Conservation (phyloP, 2,888 invertebrate genomes). For the Dynastes hyllus region DNA sequence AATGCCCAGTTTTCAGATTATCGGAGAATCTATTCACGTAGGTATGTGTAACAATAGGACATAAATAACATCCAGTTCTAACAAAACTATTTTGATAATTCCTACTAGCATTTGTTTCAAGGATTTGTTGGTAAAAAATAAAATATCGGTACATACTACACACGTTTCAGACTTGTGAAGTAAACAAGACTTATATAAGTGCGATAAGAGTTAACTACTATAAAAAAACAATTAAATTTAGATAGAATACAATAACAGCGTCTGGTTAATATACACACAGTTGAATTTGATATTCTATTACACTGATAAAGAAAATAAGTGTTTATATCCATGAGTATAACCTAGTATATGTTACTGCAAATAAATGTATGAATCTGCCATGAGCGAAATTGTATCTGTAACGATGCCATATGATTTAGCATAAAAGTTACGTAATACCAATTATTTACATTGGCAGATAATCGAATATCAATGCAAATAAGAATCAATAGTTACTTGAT, state of each 20-base stretch:
- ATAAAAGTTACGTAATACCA: not conserved
- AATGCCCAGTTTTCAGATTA: no score
- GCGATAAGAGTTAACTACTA: slow-evolving; percentile 16
- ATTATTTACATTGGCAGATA: not conserved
- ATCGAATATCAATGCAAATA: not conserved
- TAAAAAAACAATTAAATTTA: slow-evolving; percentile 37
- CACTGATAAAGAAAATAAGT: slow-evolving; percentile 22
- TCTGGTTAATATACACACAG: slow-evolving; percentile 30
- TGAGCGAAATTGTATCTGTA: not conserved
- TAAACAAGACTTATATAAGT: slow-evolving; percentile 35
- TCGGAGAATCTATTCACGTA: not conserved
- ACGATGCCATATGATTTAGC: not conserved
- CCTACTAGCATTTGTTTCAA: slow-evolving; percentile 7
- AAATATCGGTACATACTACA: slow-evolving; percentile 17
- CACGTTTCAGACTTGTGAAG: slow-evolving; percentile 23
- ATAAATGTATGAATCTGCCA: not conserved
- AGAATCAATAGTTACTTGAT: no score
- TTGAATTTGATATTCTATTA: slow-evolving; percentile 28
- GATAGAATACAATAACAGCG: slow-evolving; percentile 22
- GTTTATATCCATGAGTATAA: not conserved
- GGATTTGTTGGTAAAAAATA: slow-evolving; percentile 12
- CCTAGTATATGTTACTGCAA: not conserved
- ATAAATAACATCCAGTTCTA: not conserved
- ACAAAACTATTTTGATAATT: slow-evolving; percentile 16
- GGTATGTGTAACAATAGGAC: not conserved